Base-by-base conservation (phyloP, 2,888 invertebrate species). In the Leptinotarsa juncta region DNA sequence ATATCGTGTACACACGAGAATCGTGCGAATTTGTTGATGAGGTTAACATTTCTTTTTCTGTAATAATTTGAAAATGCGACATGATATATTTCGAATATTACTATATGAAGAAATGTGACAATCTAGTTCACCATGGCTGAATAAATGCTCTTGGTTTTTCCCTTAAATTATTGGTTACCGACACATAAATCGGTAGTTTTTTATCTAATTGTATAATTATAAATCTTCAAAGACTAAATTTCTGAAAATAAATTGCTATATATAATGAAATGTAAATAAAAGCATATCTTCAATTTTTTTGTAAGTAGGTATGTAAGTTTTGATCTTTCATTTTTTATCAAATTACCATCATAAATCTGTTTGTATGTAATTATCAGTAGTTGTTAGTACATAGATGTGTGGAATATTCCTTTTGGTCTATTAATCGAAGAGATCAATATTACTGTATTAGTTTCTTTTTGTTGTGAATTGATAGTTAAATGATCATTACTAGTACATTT, bases 401-500 rank as follows among this genome's bases (percentile, higher is more conserved):
- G 57, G 23, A 32, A 32, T 42, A n/a, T 32, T 62, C 23, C 23
- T 62, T 26, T 5, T 32, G 62, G 16, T 62, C 15, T 62, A 62
- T 62, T 62, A 10, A 32, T 62, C 4, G 5, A 18, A 32, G n/a
- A 32, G 15, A 23, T 57, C 57, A 15, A 15, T 14, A 23, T 32
- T n/a, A 62, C 62, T 62, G 26, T 62, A 42, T 42, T 42, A 42
- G 10, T 62, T 42, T 32, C 18, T 60, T 48, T 60, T 65, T 67
- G 57, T 70, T 70, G 16, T 12, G 15, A 26, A 71, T 67, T 71
- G n/a, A 23, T 48, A 66, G 66, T 62, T 67, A 62, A 74, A 74
- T 74, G 49, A 74, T 74, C 66, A 18, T 70, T 60, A 68, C 20
- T 71, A 67, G 68, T 71, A 71, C 60, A 72, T 67, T 70, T 70